These are phyloP conservation scores for Xylocopa sonorina DNA, from an alignment of 1,140 invertebrate genomes.

Conservation along the genomic window DNA sequence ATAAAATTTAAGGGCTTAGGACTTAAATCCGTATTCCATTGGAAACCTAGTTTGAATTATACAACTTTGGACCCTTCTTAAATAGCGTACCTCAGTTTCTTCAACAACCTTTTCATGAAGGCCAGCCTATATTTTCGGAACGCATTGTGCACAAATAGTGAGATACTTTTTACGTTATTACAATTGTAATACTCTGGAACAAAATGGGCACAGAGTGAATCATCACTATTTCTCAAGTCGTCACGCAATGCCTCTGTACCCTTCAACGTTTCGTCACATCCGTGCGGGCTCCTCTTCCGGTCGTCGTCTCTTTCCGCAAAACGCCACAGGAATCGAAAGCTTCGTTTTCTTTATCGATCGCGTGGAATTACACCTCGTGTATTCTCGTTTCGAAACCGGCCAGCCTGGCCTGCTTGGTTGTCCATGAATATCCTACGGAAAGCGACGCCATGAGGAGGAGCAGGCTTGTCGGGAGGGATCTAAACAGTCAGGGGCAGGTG, in stretches of 20 bases:
- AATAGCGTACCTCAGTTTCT: not conserved
- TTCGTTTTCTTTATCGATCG: conserved; percentile 25
- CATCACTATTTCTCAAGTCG: conserved; percentile 5
- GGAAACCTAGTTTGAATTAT: not conserved
- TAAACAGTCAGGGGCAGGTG: conserved; percentile 53
- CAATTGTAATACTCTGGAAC: not conserved
- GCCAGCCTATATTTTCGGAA: too few relatives aligned
- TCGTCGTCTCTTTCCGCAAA: not conserved
- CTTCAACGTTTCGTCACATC: conserved; percentile 12
- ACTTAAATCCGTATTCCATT: not conserved
- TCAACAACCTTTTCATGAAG: not conserved
- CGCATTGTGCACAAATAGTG: not conserved
- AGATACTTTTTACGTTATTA: not conserved
- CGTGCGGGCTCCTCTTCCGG: not conserved
- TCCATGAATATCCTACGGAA: conserved; percentile 1
- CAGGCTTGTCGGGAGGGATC: conserved; percentile 19
- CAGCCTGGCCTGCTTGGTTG: not conserved
- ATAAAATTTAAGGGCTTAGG: not conserved
- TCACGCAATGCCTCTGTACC: conserved; percentile 4
- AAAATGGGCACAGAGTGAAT: not conserved
- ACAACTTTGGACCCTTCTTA: not conserved
- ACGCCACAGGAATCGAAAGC: conserved; percentile 22
- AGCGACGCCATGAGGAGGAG: not conserved
- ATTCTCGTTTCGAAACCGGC: conserved; percentile 31
- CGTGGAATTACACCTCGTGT: not conserved